A percentile compares a stretch with the other conserved stretches of the same genome.
phyloP scores from a whole-genome alignment of 2,888 invertebrate species.

The Temnothorax unifasciatus region DNA sequence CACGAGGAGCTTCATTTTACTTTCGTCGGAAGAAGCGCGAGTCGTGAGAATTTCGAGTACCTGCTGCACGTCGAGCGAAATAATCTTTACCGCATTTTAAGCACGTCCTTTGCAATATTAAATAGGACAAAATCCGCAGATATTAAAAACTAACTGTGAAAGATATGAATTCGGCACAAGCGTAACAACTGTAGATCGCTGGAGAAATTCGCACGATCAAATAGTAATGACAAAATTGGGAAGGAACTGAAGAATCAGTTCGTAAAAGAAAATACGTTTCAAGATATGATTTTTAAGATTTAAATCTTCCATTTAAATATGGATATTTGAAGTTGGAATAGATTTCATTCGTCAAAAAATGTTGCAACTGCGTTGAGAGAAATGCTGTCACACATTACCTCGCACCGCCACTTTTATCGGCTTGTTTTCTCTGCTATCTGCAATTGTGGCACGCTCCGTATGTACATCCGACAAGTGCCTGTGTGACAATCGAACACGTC shows the following conservation, averaged over 20 bases:
- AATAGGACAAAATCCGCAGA: not conserved
- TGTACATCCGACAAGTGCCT: slow-evolving; percentile 16
- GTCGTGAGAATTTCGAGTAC: slow-evolving; percentile 39
- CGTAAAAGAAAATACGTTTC: not conserved
- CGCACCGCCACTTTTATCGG: slow-evolving; percentile 3
- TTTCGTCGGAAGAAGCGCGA: slow-evolving; percentile 21
- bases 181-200: not conserved
- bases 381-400: not conserved
- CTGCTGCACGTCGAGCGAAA: not conserved
- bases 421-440: slow-evolving; percentile 19
- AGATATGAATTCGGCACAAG: not conserved
- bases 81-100: slow-evolving; percentile 33
- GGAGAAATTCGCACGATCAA: not conserved
- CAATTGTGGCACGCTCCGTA: slow-evolving; percentile 15
- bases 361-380: not conserved
- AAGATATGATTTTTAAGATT: not conserved
- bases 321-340: not conserved
- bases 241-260: not conserved
- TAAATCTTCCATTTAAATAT: not conserved
- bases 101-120: not conserved
- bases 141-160: not conserved
- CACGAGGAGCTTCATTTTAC: slow-evolving; percentile 23
- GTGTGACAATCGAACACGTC: slow-evolving; percentile 68
- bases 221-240: not conserved
- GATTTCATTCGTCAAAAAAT: not conserved